These are phyloP conservation scores for Agrochola lota DNA, from an alignment of 2,888 invertebrate species.

Conservation along the genomic window DNA sequence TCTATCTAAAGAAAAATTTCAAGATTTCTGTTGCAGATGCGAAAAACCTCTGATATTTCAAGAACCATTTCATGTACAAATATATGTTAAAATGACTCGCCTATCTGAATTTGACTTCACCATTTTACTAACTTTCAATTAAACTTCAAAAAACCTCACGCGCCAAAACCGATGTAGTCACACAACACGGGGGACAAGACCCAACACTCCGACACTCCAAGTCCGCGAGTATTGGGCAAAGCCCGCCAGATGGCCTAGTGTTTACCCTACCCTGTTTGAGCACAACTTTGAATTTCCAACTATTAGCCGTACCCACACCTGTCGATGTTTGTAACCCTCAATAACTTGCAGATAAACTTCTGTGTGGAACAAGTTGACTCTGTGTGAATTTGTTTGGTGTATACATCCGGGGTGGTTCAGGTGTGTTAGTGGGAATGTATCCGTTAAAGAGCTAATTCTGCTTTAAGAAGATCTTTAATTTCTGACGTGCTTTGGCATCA, in stretches of 20 bases:
- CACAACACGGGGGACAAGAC: constrained; percentile 70
- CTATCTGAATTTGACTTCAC: not conserved
- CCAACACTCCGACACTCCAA: constrained; percentile 42
- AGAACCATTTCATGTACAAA: not conserved
- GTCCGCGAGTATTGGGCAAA: constrained; percentile 77
- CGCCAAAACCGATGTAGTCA: constrained; percentile 64
- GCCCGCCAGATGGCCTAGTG: constrained; percentile 89
- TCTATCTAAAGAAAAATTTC: too few species aligned
- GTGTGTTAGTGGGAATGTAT: not conserved
- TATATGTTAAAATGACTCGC: too few species aligned
- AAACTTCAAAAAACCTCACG: not conserved
- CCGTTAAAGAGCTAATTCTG: not conserved
- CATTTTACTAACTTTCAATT: not conserved
- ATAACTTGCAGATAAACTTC: constrained; percentile 65
- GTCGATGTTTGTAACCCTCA: constrained; percentile 80
- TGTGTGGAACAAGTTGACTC: constrained; percentile 59
- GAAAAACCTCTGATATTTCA: not conserved
- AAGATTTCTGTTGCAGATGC: not conserved
- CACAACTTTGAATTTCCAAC: constrained; percentile 89
- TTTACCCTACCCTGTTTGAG: constrained; percentile 84
- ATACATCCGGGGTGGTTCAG: constrained; percentile 42
- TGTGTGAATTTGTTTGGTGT: constrained; percentile 53
- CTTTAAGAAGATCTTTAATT: not conserved
- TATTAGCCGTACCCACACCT: constrained; percentile 86
- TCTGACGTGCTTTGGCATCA: too few species aligned